Evolutionary conservation across 2,797 vertebrate species (phyloP), one percentile per base, ranked within the genome.

Genomic region (Heterohyrax brucei): DNA sequence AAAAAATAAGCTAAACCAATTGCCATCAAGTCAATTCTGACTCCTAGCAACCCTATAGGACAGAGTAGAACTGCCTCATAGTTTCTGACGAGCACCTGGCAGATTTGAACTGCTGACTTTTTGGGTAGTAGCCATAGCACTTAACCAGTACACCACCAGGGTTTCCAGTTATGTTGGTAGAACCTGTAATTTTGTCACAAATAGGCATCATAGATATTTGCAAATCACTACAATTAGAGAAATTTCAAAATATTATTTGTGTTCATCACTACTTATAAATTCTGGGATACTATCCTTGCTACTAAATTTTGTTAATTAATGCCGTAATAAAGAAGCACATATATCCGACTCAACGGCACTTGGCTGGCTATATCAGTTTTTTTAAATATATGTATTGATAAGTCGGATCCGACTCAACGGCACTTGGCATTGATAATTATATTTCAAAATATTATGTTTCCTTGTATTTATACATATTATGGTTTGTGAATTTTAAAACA

Each of bases 391-490:
- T 82, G 1, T 72, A 48, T 68, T 84, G 66, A 39, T 39, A 39
- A 39, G 39, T 39, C 39, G 39, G 39, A 64, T 70, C 59, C 73
- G 39, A 39, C 39, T 39, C 39, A 3, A 39, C 39, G 39, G 39
- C 39, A 39, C 39, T 39, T 39, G 39, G 39, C 39, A 48, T 68
- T 84, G 66, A 90, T 70, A 89, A 56, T 75, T 91, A 68, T 21
- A 68, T 95, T 94, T 94, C 61, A 93, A 50, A 96, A 24, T 85
- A 78, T 26, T 48, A 30, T 46, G 39, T 90, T 94, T 91, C 26
- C 22, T 84, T 73, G 0, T 85, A 59, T 76, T 30, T 26, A 7
- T 92, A 3, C 0, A 5, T 85, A n/a, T 68, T 87, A n/a, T 93
- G 30, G 81, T 44, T 81, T 81, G 53, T 0, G 59, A 88, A 59